These are phyloP conservation scores for Tapera naevia DNA, from an alignment of 2,797 vertebrate species.

Conservation along the genomic window DNA sequence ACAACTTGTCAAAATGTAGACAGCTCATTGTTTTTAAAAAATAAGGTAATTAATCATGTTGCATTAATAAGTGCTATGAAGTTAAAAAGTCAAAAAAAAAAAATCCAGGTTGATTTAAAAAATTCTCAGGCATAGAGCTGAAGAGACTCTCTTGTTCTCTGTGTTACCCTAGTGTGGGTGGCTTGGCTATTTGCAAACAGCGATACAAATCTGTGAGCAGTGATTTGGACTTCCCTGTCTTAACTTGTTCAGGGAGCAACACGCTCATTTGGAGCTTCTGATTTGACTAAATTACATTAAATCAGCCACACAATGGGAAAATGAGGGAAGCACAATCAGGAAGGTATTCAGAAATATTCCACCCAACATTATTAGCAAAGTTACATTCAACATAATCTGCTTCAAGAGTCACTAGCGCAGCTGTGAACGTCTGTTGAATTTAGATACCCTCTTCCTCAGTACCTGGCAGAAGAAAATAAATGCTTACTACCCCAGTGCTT, in stretches of 20 bases:
- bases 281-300: slow-evolving; percentile 25
- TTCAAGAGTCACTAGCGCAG: not conserved
- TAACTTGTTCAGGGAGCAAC: not conserved
- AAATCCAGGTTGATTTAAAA: not conserved
- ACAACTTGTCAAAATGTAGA: not conserved
- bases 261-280: not conserved
- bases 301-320: not conserved
- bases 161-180: not conserved
- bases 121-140: not conserved
- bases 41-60: not conserved
- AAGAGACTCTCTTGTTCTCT: not conserved
- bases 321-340: not conserved
- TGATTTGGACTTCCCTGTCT: not conserved
- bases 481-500: not conserved
- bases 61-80: not conserved
- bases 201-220: not conserved
- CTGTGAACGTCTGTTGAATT: not conserved
- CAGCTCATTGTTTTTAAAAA: not conserved
- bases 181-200: not conserved
- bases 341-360: not conserved
- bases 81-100: not conserved
- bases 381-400: not conserved
- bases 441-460: not conserved
- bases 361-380: not conserved
- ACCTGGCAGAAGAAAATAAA: not conserved